Evolutionary conservation across 2,113 vertebrate species (phyloP).

Genomic region (Strix uralensis): DNA sequence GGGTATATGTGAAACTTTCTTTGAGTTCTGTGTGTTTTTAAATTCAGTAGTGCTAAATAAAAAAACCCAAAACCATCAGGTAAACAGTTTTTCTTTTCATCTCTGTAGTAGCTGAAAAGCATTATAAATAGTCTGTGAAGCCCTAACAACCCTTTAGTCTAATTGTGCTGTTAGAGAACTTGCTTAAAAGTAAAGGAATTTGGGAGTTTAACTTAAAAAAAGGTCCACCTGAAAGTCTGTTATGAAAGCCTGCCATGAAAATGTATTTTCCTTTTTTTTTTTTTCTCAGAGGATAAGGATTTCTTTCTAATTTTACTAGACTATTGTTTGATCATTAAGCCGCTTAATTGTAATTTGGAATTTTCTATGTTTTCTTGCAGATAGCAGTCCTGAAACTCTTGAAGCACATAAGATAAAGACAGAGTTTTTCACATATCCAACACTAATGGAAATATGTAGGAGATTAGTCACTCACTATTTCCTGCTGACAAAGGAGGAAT

Average conservation of each 20-base stretch:
- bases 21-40: background rate
- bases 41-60: background rate
- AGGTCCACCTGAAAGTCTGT: background rate
- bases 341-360: background rate
- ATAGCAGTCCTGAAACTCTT: slow-evolving; percentile 92
- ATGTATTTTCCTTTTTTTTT: background rate
- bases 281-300: background rate
- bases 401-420: slow-evolving; percentile 96
- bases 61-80: background rate
- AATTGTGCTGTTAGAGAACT: background rate
- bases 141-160: background rate
- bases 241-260: background rate
- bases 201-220: background rate
- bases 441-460: slow-evolving; percentile 91
- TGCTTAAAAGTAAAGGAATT: background rate
- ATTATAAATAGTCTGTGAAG: background rate
- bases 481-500: slow-evolving; percentile 90
- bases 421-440: slow-evolving; percentile 92
- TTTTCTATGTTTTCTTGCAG: slow-evolving; percentile 68
- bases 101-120: background rate
- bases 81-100: background rate
- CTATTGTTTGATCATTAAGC: background rate
- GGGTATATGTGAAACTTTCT: background rate
- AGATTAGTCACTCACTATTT: slow-evolving; percentile 96
- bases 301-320: background rate